Evolutionary conservation across 2,888 invertebrate genomes (phyloP).

Genomic region (Euplagia quadripunctaria): DNA sequence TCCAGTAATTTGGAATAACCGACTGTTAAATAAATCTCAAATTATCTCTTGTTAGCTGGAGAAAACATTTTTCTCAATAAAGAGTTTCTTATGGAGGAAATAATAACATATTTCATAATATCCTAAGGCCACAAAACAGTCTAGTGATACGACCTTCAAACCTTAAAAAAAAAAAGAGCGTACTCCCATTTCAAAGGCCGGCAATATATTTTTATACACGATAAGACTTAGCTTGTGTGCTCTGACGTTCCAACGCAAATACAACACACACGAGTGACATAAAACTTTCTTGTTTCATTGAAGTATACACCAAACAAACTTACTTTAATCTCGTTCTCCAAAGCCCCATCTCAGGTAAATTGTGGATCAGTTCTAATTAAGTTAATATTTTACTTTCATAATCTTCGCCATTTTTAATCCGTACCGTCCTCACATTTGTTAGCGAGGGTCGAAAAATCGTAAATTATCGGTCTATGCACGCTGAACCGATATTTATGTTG

Average conservation of each 20-base stretch:
- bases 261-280: slow-evolving; percentile 12
- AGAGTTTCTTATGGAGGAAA: background rate
- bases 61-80: background rate
- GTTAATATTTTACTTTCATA: slow-evolving; percentile 41
- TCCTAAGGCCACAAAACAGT: background rate
- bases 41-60: background rate
- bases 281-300: slow-evolving; percentile 22
- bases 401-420: slow-evolving; percentile 52
- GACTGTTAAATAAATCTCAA: background rate
- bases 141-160: too few species aligned
- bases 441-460: slow-evolving; percentile 77
- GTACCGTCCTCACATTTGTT: slow-evolving; percentile 52
- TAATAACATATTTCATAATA: slow-evolving; percentile 3
- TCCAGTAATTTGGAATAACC: too few species aligned
- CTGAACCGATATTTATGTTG: slow-evolving; percentile 72
- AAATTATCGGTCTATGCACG: slow-evolving; percentile 70
- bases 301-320: slow-evolving; percentile 19
- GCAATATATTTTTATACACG: slow-evolving; percentile 8
- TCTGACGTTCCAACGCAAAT: slow-evolving; percentile 1
- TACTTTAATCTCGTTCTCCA: slow-evolving; percentile 17
- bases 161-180: too few species aligned
- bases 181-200: too few species aligned
- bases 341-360: slow-evolving; percentile 17
- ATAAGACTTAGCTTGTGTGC: slow-evolving; percentile 3
- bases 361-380: slow-evolving; percentile 32